Base-by-base conservation (phyloP, 1,140 invertebrate species). In the Linepithema humile region DNA sequence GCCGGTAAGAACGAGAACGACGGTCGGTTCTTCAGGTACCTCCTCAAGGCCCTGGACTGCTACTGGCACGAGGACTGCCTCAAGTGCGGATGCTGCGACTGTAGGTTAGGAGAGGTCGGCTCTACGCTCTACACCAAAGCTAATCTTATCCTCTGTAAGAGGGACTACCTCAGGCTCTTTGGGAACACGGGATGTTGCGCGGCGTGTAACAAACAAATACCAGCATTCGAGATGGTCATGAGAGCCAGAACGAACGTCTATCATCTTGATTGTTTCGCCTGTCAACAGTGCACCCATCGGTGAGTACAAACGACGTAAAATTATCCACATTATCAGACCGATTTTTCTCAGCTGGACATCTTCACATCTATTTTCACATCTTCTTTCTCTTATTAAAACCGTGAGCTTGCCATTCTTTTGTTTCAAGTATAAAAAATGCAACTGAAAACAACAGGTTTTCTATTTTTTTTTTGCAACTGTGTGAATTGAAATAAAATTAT, bases 151-250 rank as follows among this genome's bases (percentile, higher is more conserved):
- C 96, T 99, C n/a, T 99, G 99, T 96, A 98, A 98, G 95, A 96
- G 98, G 93, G 99, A 99, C 94, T 99, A 99, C 95, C 96, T 99
- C 90, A 98, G 98, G 98, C 95, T 98, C 89, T 98, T 98, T 91
- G 97, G 97, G 45, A 97, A 97, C 89, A 98, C 97, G n/a, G 97
- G 97, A 43, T 97, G 98, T 93, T 99, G 98, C 95, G 97, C 98
- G 43, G 98, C 98, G 20, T 98, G 98, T 95, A 97, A 97, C 93
- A 99, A 99, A 95, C 97, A 98, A 90, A 99, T 99, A 93, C 99
- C 99, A 4, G 98, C 98, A 57, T 99, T 99, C 93, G 99, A 99
- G 94, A 99, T 99, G 98, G 99, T 99, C 78, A 99, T 99, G 99
- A 96, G 98, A 89, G 98, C 98, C 17, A 97, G 98, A 92, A 97